Conservation (phyloP, 1,140 invertebrate genomes). For the Scylla paramamosain region DNA sequence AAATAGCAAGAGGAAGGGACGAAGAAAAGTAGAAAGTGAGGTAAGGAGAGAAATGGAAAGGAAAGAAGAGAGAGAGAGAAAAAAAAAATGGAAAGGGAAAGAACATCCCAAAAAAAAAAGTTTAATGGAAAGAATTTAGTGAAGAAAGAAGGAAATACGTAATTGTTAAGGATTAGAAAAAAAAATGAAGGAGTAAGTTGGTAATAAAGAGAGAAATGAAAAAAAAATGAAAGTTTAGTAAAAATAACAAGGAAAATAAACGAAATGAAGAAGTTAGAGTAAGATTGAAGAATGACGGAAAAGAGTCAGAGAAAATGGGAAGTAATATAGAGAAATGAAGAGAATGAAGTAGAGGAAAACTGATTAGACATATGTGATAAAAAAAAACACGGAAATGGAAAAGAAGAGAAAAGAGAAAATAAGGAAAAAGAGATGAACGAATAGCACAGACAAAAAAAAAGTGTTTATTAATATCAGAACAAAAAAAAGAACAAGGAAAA, state of each 20-base stretch:
- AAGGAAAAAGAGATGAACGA: no score
- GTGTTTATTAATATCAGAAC: no score
- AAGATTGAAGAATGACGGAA: not conserved
- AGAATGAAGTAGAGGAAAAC: no score
- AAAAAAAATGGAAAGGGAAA: not conserved
- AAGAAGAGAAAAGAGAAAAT: no score
- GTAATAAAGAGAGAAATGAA: not conserved
- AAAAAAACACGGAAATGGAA: no score
- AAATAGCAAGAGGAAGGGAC: not conserved
- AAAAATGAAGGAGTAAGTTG: not conserved
- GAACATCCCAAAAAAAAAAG: not conserved
- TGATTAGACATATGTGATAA: no score
- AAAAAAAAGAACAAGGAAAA: no score
- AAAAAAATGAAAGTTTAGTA: not conserved
- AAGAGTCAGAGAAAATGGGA: not conserved
- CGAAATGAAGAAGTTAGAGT: not conserved
- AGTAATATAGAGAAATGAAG: not conserved
- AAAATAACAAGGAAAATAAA: not conserved
- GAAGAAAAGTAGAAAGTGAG: not conserved
- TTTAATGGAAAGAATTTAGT: not conserved
- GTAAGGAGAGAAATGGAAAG: not conserved
- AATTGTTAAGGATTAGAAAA: not conserved
- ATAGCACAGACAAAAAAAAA: no score
- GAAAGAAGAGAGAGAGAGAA: not conserved
- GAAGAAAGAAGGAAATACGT: not conserved